Conservation (phyloP, 92 coral and sea anemone genomes). For the Epizoanthus scotinus region DNA sequence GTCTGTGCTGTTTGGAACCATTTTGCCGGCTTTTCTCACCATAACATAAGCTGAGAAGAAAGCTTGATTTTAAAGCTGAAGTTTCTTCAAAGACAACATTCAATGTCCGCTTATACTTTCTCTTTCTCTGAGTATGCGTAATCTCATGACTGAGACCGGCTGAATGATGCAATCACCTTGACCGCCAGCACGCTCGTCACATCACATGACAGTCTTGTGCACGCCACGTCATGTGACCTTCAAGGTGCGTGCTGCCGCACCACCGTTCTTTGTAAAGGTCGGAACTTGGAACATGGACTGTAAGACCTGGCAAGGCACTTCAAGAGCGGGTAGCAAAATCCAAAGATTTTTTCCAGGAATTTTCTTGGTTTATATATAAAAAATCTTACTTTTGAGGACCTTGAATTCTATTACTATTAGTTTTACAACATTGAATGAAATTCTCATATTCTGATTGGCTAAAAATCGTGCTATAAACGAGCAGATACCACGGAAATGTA, state of each 20-base stretch:
- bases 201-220: slow-evolving; percentile 32
- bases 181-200: slow-evolving; percentile 7
- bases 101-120: neutral
- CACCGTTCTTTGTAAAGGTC: neutral
- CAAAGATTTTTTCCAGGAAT: no score
- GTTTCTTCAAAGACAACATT: neutral
- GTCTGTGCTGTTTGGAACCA: slow-evolving; percentile 20
- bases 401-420: no score
- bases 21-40: slow-evolving; percentile 7
- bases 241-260: neutral
- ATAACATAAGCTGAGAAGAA: neutral
- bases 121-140: neutral
- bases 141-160: neutral
- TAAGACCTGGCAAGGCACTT: no score
- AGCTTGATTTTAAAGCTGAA: neutral
- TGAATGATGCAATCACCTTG: slow-evolving; percentile 7
- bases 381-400: no score
- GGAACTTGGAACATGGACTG: no score
- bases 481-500: no score
- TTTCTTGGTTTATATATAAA: no score
- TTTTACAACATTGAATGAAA: no score
- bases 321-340: no score
- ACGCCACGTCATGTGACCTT: neutral
- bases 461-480: no score
- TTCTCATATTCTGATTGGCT: no score